These are phyloP conservation scores for Automeris io DNA, from an alignment of 2,888 invertebrate species.

Conservation along the genomic window DNA sequence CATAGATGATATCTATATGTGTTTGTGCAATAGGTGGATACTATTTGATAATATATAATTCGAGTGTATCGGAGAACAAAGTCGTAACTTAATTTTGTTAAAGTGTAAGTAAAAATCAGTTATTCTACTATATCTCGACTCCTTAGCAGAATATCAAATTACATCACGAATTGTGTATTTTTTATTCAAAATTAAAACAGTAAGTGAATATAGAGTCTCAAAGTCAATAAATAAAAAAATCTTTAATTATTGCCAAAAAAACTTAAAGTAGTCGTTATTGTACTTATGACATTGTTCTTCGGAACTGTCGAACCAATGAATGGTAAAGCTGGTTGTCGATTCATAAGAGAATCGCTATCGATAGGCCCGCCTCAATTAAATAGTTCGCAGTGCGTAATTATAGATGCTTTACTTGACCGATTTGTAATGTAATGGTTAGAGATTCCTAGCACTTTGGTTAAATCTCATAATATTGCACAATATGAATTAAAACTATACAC, in stretches of 20 bases:
- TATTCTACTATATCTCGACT: too few relatives aligned
- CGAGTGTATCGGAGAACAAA: conserved; percentile 39
- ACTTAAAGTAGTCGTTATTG: too few relatives aligned
- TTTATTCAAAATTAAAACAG: too few relatives aligned
- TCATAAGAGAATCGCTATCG: conserved; percentile 45
- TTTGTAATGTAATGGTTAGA: conserved; percentile 63
- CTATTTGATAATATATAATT: conserved; percentile 36
- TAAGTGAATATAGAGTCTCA: too few relatives aligned
- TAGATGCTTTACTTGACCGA: conserved; percentile 69
- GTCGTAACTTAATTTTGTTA: too few relatives aligned
- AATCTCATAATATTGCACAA: conserved; percentile 56
- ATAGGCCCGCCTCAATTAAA: conserved; percentile 48
- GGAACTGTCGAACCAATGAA: too few relatives aligned
- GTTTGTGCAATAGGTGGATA: conserved; percentile 69
- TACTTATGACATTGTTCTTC: too few relatives aligned
- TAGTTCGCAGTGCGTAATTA: conserved; percentile 56
- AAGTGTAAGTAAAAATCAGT: too few relatives aligned
- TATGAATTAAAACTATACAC: conserved; percentile 32
- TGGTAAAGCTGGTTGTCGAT: conserved; percentile 37
- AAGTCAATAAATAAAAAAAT: too few relatives aligned
- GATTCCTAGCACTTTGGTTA: conserved; percentile 65
- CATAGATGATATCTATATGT: conserved; percentile 60
- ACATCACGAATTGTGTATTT: too few relatives aligned
- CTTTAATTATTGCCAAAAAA: too few relatives aligned
- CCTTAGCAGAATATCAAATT: too few relatives aligned